Conservation (phyloP, 1,140 invertebrate genomes). For the Drosophila ercepeae region DNA sequence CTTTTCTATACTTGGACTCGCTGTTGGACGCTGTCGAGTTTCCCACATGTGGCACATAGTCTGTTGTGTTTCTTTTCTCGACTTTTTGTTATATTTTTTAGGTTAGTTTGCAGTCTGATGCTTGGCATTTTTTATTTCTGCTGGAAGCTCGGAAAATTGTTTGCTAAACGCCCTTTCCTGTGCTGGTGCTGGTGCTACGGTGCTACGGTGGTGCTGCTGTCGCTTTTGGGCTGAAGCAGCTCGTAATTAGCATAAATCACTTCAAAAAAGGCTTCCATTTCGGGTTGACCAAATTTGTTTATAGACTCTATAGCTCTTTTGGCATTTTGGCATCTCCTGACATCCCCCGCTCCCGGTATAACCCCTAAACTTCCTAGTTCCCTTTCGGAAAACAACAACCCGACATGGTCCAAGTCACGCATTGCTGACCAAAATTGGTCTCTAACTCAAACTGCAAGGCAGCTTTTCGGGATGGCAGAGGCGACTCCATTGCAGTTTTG, state of each 20-base stretch:
- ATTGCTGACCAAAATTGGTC: slow-evolving; percentile 80
- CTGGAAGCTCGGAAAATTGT: slow-evolving; percentile 66
- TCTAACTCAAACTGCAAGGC: slow-evolving; percentile 36
- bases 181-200: slow-evolving; percentile 2
- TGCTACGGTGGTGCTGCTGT: slow-evolving; percentile 18
- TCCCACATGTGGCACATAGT: slow-evolving; percentile 50
- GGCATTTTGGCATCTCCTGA: slow-evolving; percentile 77
- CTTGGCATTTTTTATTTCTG: slow-evolving; percentile 1
- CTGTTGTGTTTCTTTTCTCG: slow-evolving; percentile 23
- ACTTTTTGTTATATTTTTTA: background rate
- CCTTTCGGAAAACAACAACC: slow-evolving; percentile 32
- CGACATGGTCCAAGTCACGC: slow-evolving; percentile 79
- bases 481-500: slow-evolving; percentile 35
- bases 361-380: slow-evolving; percentile 7
- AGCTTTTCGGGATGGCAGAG: slow-evolving; percentile 14
- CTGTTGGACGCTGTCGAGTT: slow-evolving; percentile 41
- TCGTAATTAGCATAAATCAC: slow-evolving; percentile 82
- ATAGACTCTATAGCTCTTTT: slow-evolving; percentile 76
- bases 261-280: slow-evolving; percentile 81
- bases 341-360: slow-evolving; percentile 18
- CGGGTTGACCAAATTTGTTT: slow-evolving; percentile 80
- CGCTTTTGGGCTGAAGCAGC: slow-evolving; percentile 58
- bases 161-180: slow-evolving; percentile 79
- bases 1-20: slow-evolving; percentile 71
- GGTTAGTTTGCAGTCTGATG: slow-evolving; percentile 1